Evolutionary conservation across 2,113 vertebrate species (phyloP).

Genomic region (Rhinoptilus africanus): DNA sequence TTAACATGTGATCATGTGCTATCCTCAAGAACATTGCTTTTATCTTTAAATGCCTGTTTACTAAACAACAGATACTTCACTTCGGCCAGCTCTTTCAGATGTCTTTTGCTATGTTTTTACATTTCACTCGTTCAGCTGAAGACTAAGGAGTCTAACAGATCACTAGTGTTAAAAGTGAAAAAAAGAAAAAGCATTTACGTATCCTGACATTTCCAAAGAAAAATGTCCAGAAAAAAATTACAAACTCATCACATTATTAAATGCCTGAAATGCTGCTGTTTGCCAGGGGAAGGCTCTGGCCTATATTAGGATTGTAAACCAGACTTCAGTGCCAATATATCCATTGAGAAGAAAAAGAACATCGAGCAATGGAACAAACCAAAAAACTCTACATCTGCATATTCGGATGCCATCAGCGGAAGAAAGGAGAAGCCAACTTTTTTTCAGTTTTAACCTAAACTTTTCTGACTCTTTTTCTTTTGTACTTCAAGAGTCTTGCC

Average conservation of each 20-base stretch:
- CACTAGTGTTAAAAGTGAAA: background rate
- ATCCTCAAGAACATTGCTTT: background rate
- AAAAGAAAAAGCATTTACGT: background rate
- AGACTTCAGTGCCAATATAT: too few relatives aligned
- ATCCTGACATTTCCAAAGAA: background rate
- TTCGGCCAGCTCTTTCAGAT: background rate
- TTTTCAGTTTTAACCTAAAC: background rate
- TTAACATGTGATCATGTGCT: background rate
- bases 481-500: background rate
- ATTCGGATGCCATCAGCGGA: background rate
- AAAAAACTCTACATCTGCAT: background rate
- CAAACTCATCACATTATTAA: background rate
- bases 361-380: fast-evolving
- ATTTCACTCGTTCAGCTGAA: background rate
- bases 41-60: background rate
- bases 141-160: background rate
- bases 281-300: background rate
- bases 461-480: background rate
- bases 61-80: background rate
- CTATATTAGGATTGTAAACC: background rate
- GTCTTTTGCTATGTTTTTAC: background rate
- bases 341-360: background rate
- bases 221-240: background rate
- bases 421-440: background rate
- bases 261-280: background rate